These are phyloP conservation scores for Caenorhabditis parvicauda DNA, from an alignment of 2,888 invertebrate genomes.

Conservation along the genomic window DNA sequence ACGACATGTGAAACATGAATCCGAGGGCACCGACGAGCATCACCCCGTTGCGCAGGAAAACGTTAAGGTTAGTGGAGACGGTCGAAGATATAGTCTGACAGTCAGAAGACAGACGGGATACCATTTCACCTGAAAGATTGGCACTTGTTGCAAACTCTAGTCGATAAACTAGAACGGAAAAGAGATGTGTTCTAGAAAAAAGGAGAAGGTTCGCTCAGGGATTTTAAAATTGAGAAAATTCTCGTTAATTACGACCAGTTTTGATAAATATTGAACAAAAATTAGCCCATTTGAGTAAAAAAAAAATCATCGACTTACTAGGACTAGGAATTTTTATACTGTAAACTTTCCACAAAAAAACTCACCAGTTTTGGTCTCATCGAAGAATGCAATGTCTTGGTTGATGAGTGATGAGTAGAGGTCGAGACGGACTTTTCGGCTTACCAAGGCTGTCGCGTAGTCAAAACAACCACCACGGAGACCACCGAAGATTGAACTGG, in stretches of 20 bases:
- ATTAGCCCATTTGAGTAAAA: no score
- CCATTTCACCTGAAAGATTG: constrained; percentile 61
- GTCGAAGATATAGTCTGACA: constrained; percentile 64
- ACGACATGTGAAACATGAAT: constrained; percentile 65
- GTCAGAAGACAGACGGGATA: constrained; percentile 65
- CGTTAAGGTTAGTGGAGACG: constrained; percentile 63
- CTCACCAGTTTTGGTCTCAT: constrained; percentile 65
- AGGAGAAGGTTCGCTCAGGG: no score
- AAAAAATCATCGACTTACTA: no score
- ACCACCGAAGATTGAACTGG: constrained; percentile 61
- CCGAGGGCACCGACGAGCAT: constrained; percentile 60
- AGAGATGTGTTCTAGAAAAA: no score
- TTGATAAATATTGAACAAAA: no score
- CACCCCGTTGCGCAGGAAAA: constrained; percentile 64
- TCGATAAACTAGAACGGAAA: not conserved
- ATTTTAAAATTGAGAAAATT: no score
- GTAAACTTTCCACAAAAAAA: no score
- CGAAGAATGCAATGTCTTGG: constrained; percentile 65
- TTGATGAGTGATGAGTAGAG: constrained; percentile 62
- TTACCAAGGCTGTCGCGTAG: constrained; percentile 60
- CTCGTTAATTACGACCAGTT: no score
- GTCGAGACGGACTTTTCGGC: constrained; percentile 58
- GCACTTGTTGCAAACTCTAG: not conserved
- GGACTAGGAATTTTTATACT: no score
- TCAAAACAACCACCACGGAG: constrained; percentile 63